Percentiles rank a stretch among this genome's conserved stretches.
These are phyloP conservation scores for Eptesicus fuscus DNA, from an alignment of 2,113 vertebrate genomes.

Conservation along the genomic window DNA sequence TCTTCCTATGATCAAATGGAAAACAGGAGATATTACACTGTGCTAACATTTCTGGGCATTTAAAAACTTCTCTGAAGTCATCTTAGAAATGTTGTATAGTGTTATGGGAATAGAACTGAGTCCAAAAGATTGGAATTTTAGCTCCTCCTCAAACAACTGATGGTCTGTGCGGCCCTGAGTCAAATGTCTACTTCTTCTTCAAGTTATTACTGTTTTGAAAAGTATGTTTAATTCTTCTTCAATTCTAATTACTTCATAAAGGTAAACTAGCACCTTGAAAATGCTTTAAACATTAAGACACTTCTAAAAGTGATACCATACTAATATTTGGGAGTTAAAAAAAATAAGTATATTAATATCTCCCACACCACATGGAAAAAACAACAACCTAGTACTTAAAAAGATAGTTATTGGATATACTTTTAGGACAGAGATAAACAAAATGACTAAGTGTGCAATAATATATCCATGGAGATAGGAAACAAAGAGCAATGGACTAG, in stretches of 20 bases:
- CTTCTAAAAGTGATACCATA: background rate
- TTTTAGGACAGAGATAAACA: constrained; percentile 21
- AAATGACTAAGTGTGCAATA: background rate
- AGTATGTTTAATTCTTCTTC: background rate
- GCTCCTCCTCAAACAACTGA: constrained; percentile 4
- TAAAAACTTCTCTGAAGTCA: constrained; percentile 15
- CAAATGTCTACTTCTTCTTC: background rate
- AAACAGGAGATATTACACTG: background rate
- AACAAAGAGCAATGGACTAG: background rate
- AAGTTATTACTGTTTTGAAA: constrained; percentile 22
- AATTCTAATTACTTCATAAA: constrained; percentile 3
- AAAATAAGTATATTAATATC: background rate
- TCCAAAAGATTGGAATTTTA: constrained; percentile 36
- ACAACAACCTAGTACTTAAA: background rate
- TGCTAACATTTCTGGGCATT: background rate
- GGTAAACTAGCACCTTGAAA: background rate
- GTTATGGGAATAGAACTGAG: background rate
- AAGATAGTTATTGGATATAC: background rate
- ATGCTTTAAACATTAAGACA: constrained; percentile 5
- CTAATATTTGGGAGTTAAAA: background rate
- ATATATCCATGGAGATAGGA: background rate
- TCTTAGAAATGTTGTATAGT: constrained; percentile 19
- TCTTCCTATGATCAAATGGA: background rate
- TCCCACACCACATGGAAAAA: background rate
- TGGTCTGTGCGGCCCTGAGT: background rate